These are phyloP conservation scores for Epinephelus moara DNA, from an alignment of 2,113 vertebrate genomes.

Conservation along the genomic window DNA sequence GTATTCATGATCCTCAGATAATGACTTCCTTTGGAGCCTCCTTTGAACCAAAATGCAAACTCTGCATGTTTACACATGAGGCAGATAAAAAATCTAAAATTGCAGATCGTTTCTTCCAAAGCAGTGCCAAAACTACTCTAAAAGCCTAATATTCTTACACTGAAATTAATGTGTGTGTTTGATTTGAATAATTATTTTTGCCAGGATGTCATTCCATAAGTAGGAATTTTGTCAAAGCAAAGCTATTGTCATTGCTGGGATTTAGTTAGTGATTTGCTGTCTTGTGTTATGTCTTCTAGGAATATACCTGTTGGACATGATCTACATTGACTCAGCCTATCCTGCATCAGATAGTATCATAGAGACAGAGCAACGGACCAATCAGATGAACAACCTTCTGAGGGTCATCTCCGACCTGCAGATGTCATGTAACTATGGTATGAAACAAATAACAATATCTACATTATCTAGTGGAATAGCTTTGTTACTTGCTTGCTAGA, in stretches of 20 bases:
- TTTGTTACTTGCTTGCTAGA: neutral
- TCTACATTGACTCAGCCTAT: constrained; percentile 97
- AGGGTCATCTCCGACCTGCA: constrained; percentile 95
- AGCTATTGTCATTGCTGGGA: neutral
- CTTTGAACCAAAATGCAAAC: too few relatives aligned
- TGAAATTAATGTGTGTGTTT: neutral
- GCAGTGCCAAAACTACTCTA: neutral
- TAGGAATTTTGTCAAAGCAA: neutral
- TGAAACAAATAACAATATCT: constrained; percentile 48
- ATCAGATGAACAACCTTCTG: constrained; percentile 98
- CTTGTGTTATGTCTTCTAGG: constrained; percentile 79
- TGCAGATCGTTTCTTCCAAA: neutral
- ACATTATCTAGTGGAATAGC: too few relatives aligned
- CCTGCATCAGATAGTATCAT: constrained; percentile 96
- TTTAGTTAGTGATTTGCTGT: neutral
- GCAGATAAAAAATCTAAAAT: neutral
- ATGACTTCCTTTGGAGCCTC: too few relatives aligned
- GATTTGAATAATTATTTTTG: neutral
- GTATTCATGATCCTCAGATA: neutral
- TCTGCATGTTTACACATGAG: neutral
- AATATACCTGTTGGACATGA: constrained; percentile 95
- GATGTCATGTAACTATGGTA: constrained; percentile 95
- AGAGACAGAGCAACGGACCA: constrained; percentile 95
- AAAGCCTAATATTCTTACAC: neutral
- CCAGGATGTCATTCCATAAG: neutral